Evolutionary conservation across 2,113 vertebrate species (phyloP).

Genomic region (Nyctereutes procyonoides): DNA sequence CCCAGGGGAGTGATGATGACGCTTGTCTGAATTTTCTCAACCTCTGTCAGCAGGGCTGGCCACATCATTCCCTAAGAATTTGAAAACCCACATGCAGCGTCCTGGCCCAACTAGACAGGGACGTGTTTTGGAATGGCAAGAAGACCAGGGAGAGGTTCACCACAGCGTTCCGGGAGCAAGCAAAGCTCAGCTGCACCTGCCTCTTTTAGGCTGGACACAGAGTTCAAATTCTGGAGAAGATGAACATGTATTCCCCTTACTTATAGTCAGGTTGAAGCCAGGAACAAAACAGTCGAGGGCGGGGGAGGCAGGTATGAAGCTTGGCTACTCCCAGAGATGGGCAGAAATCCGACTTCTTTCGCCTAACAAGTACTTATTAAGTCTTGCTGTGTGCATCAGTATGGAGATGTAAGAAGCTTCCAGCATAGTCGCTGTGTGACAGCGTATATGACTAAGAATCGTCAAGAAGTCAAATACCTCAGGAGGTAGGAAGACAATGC

Average conservation of each 20-base stretch:
- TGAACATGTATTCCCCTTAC: background rate
- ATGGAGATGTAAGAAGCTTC: background rate
- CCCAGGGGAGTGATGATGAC: constrained; percentile 51
- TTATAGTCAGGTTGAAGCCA: background rate
- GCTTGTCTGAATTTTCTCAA: constrained; percentile 70
- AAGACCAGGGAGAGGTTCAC: constrained; percentile 2
- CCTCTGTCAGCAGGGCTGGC: constrained; percentile 66
- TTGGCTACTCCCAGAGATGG: constrained; percentile 39
- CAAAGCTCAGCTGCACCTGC: constrained; percentile 16
- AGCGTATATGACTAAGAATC: background rate
- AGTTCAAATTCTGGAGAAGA: background rate
- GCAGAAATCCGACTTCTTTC: constrained; percentile 14
- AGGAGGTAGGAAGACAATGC: background rate
- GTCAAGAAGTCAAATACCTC: background rate
- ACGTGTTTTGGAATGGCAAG: background rate
- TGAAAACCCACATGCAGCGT: constrained; percentile 1
- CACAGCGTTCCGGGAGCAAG: background rate
- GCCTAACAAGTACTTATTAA: constrained; percentile 41
- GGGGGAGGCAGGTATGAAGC: background rate
- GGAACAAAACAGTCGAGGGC: constrained; percentile 28
- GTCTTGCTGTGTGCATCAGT: constrained; percentile 24
- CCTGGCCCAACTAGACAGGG: constrained; percentile 17
- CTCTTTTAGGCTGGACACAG: constrained; percentile 37
- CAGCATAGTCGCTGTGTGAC: background rate
- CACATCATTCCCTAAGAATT: constrained; percentile 71